These are phyloP conservation scores for Salvelinus alpinus DNA, from an alignment of 2,113 vertebrate genomes.

Conservation along the genomic window DNA sequence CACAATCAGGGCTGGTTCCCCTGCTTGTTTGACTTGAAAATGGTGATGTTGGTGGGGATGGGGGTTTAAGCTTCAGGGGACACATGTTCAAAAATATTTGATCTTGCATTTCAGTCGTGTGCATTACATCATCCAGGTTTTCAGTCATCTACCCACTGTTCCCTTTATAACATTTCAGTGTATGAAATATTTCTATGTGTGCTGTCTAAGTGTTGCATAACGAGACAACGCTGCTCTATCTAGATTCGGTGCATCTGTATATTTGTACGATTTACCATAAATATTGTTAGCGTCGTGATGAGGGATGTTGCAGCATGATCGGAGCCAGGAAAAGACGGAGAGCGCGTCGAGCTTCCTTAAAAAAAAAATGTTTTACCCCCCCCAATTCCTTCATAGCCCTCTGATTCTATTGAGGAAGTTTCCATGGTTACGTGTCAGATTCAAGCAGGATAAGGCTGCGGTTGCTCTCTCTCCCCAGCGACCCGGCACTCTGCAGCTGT, in stretches of 20 bases:
- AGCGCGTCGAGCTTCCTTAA: background rate
- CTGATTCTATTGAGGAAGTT: slow-evolving; percentile 58
- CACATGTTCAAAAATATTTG: slow-evolving; percentile 39
- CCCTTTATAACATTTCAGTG: background rate
- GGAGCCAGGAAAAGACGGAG: background rate
- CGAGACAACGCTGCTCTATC: no score
- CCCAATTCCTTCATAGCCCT: slow-evolving; percentile 49
- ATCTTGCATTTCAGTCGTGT: slow-evolving; percentile 25
- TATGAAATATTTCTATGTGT: background rate
- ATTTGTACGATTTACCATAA: background rate
- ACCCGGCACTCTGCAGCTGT: slow-evolving; percentile 38
- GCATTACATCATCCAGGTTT: slow-evolving; percentile 30
- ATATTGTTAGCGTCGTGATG: slow-evolving; percentile 13
- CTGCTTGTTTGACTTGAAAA: slow-evolving; percentile 1
- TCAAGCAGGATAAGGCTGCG: slow-evolving; percentile 53
- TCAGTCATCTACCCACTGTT: slow-evolving; percentile 14
- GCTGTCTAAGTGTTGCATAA: background rate
- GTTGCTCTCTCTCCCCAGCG: slow-evolving; percentile 44
- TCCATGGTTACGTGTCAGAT: slow-evolving; percentile 64
- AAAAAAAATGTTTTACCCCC: slow-evolving; percentile 10
- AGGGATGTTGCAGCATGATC: slow-evolving; percentile 18
- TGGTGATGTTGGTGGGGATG: background rate
- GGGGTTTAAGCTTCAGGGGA: slow-evolving; percentile 17
- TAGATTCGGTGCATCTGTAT: background rate
- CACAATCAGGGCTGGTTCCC: slow-evolving; percentile 6